Percentiles rank a stretch among this genome's conserved stretches.
Conservation (phyloP, 2,888 invertebrate genomes). For the Harpalus rubripes region DNA sequence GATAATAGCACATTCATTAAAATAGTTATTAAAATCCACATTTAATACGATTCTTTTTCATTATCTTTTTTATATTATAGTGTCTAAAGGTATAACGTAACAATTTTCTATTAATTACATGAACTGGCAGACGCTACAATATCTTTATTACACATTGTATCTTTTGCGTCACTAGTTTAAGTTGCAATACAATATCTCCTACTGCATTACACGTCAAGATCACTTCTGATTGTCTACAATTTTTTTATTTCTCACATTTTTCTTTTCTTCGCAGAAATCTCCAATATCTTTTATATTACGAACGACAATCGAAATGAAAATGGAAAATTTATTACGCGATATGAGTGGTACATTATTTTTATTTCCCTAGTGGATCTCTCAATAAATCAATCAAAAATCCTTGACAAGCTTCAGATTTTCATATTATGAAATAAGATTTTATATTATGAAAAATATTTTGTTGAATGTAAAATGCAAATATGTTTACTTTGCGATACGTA, state of each 20-base stretch:
- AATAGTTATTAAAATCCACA: too few relatives aligned
- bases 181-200: not conserved
- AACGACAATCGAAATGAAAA: not conserved
- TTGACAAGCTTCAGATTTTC: not conserved
- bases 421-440: not conserved
- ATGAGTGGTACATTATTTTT: not conserved
- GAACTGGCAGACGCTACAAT: not conserved
- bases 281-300: not conserved
- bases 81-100: not conserved
- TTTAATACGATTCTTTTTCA: too few relatives aligned
- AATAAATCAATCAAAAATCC: constrained; percentile 1
- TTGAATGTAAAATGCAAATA: not conserved
- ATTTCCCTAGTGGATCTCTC: not conserved
- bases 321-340: not conserved
- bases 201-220: not conserved
- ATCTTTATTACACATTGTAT: not conserved
- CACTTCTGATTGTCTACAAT: not conserved
- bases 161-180: not conserved
- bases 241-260: not conserved
- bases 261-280: not conserved
- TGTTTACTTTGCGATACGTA: not conserved
- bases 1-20: too few relatives aligned
- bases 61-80: too few relatives aligned
- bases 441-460: not conserved
- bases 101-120: not conserved